phyloP scores from a whole-genome alignment of 2,113 vertebrate genomes.

The Mormyrus lacerda region DNA sequence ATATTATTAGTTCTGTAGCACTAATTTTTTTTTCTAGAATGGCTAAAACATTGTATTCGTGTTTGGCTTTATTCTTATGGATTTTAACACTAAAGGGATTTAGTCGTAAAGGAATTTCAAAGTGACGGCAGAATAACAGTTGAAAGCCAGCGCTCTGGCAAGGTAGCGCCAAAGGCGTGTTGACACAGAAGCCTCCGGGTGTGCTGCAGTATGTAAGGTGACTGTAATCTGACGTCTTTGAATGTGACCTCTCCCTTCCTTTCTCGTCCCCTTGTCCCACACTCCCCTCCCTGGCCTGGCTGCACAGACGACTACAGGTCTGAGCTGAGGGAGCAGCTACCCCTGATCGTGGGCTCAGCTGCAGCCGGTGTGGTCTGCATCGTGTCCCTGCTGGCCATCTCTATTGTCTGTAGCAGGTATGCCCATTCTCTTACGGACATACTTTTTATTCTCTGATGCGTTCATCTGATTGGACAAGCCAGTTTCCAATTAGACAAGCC shows the following conservation, averaged over 20 bases:
- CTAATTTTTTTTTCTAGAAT: not conserved
- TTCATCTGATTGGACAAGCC: not conserved
- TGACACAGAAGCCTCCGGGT: not conserved
- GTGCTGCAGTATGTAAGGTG: not conserved
- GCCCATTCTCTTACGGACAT: not conserved
- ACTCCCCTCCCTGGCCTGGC: not conserved
- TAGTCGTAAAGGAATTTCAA: not conserved
- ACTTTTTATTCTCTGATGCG: not conserved
- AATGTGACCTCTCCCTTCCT: not conserved
- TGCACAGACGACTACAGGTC: constrained; percentile 92
- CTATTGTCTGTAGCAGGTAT: constrained; percentile 96
- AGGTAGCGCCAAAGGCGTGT: not conserved
- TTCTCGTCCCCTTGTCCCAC: not conserved
- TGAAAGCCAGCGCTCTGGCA: not conserved
- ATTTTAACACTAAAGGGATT: not conserved
- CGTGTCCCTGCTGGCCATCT: constrained; percentile 91
- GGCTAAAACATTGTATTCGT: not conserved
- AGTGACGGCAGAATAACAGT: not conserved
- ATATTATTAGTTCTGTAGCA: not conserved
- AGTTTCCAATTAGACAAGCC: not conserved
- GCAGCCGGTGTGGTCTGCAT: constrained; percentile 93
- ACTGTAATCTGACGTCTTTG: not conserved
- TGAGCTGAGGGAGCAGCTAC: constrained; percentile 90
- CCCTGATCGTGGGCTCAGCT: constrained; percentile 88
- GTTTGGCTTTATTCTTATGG: not conserved